Evolutionary conservation across 1,140 invertebrate genomes (phyloP).

Genomic region (Pteromalus puparum): DNA sequence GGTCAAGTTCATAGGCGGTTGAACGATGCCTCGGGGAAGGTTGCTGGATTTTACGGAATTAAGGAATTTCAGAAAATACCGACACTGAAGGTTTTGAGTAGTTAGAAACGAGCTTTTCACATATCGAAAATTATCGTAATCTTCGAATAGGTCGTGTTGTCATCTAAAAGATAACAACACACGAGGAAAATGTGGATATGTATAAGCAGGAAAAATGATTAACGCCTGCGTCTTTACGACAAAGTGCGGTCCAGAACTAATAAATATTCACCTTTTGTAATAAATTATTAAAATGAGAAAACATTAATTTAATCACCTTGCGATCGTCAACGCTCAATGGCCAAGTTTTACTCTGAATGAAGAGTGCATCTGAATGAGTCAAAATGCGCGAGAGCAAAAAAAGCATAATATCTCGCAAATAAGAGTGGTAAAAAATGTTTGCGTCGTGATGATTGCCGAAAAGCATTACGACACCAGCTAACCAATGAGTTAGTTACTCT

Average conservation of each 20-base stretch:
- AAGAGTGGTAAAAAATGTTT: not conserved
- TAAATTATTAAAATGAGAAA: too few relatives aligned
- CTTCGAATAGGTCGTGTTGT: not conserved
- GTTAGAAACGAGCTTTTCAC: too few relatives aligned
- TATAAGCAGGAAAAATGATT: not conserved
- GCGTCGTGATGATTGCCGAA: not conserved
- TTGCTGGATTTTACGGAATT: too few relatives aligned
- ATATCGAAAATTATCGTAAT: not conserved
- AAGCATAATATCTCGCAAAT: not conserved
- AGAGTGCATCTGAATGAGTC: not conserved
- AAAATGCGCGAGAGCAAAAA: not conserved
- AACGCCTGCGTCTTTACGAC: too few relatives aligned
- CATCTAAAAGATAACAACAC: not conserved
- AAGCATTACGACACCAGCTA: not conserved
- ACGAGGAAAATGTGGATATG: not conserved
- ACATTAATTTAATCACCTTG: not conserved
- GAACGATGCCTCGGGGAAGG: not conserved
- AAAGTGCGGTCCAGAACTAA: too few relatives aligned
- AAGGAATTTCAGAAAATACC: too few relatives aligned
- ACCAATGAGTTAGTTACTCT: not conserved
- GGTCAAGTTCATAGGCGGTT: not conserved
- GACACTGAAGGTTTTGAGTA: too few relatives aligned
- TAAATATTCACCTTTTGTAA: too few relatives aligned
- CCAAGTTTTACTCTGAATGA: not conserved
- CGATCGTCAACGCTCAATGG: not conserved